Conservation (phyloP, 2,113 vertebrate species). For the Perca schrenkii region DNA sequence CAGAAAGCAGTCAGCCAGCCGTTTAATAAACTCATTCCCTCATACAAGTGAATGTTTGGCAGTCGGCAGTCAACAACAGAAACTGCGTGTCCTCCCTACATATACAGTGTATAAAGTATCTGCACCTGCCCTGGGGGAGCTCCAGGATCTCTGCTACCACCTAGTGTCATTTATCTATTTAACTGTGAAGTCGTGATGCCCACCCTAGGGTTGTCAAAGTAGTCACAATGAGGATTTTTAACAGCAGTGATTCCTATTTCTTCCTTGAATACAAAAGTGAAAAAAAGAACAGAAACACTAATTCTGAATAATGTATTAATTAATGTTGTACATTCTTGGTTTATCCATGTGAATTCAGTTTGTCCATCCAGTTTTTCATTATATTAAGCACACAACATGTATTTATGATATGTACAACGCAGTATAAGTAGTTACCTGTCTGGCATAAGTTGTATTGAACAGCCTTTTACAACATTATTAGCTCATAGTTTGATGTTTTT, state of each 20-base stretch:
- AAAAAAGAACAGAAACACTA: not conserved
- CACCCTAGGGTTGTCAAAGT: constrained; percentile 20
- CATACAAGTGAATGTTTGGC: not conserved
- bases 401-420: not conserved
- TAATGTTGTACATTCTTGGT: not conserved
- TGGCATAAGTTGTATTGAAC: not conserved
- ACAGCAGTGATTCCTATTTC: constrained; percentile 3
- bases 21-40: too few species aligned
- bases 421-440: not conserved
- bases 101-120: constrained; percentile 38
- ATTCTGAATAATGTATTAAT: not conserved
- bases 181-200: constrained; percentile 36
- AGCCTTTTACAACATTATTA: constrained; percentile 4
- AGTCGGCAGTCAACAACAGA: constrained; percentile 35
- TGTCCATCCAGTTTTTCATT: not conserved
- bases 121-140: constrained; percentile 34
- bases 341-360: not conserved
- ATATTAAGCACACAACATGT: not conserved
- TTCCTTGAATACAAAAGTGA: not conserved
- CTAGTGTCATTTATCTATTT: constrained; percentile 77
- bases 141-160: constrained; percentile 74
- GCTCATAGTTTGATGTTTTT: constrained; percentile 22
- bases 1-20: too few species aligned
- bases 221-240: not conserved
- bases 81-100: not conserved